Evolutionary conservation across 1,140 invertebrate genomes (phyloP).

Genomic region (Mya arenaria): DNA sequence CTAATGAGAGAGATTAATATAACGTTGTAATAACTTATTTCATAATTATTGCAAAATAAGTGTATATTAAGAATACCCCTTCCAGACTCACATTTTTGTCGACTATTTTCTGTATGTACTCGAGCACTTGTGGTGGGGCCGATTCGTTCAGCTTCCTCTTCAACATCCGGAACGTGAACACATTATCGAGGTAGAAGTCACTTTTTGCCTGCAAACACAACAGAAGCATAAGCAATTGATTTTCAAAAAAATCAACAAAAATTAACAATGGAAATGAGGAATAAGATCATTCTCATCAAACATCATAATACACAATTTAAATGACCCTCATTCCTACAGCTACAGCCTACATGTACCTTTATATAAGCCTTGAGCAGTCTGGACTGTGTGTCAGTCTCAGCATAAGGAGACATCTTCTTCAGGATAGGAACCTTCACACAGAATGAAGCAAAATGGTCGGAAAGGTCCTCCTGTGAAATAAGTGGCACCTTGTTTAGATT

Average conservation of each 20-base stretch:
- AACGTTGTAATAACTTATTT: too few relatives aligned
- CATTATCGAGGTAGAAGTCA: slow-evolving; percentile 73
- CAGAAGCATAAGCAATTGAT: background rate
- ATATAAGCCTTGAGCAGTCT: slow-evolving; percentile 68
- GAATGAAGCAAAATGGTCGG: slow-evolving; percentile 69
- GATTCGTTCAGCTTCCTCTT: slow-evolving; percentile 66
- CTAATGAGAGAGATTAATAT: too few relatives aligned
- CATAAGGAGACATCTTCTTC: slow-evolving; percentile 64
- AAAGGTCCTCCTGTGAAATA: slow-evolving; percentile 68
- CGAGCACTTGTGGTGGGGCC: slow-evolving; percentile 67
- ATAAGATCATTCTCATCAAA: background rate
- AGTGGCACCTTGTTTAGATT: background rate
- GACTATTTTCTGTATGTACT: slow-evolving; percentile 72
- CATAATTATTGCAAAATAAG: too few relatives aligned
- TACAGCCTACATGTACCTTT: slow-evolving; percentile 56
- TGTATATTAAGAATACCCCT: too few relatives aligned
- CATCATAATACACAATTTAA: background rate
- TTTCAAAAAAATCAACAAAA: background rate
- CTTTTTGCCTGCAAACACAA: slow-evolving; percentile 66
- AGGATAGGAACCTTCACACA: slow-evolving; percentile 62
- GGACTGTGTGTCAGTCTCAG: slow-evolving; percentile 65
- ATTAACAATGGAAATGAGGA: background rate
- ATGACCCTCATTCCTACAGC: background rate
- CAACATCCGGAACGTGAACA: slow-evolving; percentile 63
- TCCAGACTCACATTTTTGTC: slow-evolving; percentile 75